Conservation (phyloP, 2,888 invertebrate species). For the Agrochola macilenta region DNA sequence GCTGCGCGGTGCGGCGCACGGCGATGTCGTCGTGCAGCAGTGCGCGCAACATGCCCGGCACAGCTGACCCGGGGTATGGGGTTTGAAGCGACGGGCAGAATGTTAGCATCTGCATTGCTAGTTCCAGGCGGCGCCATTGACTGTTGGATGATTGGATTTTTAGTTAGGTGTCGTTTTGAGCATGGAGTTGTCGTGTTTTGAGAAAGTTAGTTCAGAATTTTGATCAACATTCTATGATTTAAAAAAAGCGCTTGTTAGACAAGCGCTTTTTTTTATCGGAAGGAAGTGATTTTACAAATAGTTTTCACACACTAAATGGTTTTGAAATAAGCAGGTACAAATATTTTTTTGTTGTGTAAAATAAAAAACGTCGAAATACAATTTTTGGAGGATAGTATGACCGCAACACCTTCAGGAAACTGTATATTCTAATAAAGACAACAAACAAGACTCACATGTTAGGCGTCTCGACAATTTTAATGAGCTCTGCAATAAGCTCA, state of each 20-base stretch:
- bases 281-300: background rate
- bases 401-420: background rate
- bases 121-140: slow-evolving; percentile 95
- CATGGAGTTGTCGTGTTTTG: background rate
- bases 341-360: background rate
- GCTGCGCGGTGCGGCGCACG: slow-evolving; percentile 93
- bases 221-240: background rate
- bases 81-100: slow-evolving; percentile 93
- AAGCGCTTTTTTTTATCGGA: too few species aligned
- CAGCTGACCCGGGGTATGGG: slow-evolving; percentile 91
- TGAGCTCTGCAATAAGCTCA: slow-evolving; percentile 89
- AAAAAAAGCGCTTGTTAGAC: too few species aligned
- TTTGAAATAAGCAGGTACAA: background rate
- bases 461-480: slow-evolving; percentile 85
- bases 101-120: slow-evolving; percentile 94
- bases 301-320: background rate
- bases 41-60: slow-evolving; percentile 92
- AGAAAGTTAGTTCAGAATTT: background rate
- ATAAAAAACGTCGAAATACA: background rate
- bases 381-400: background rate
- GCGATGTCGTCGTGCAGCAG: slow-evolving; percentile 94
- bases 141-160: slow-evolving; percentile 75
- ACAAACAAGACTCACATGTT: slow-evolving; percentile 78
- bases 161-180: background rate
- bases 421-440: background rate